Evolutionary conservation across 2,888 invertebrate genomes (phyloP), one percentile per base, ranked within the genome.

Genomic region (Taenaris catops): DNA sequence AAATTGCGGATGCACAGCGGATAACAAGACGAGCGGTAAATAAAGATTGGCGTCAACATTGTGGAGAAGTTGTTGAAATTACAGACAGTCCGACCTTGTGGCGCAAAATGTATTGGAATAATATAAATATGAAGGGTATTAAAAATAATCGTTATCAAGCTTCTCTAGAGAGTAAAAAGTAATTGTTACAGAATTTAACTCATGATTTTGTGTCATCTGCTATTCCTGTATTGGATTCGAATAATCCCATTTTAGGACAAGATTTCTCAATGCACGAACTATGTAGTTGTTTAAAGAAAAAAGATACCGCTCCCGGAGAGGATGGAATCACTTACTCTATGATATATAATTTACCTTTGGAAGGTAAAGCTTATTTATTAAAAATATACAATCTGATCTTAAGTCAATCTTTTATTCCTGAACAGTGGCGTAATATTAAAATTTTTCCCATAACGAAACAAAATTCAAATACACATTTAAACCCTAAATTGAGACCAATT

Each of bases 301-400:
- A 35, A 25, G 44, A 45, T 9, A 34, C 38, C 0, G 33, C 35
- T 0, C 41, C 48, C 1, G 44, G 46, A 1, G 6, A 10, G 6
- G 48, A 46, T 28, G 14, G 25, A 8, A 38, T 46, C 2, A 23
- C 48, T 0, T 46, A 41, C 21, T 48, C 43, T 1, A 44, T 46
- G 44, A 34, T 48, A 12, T 21, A 23, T 17, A 4, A 36, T 8
- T 4, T 46, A 6, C 39, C 45, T 8, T 12, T 5, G 1, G 12
- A 2, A 1, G 38, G 25, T 2, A 48, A 42, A 32, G 0, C 10
- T 7, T 14, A 27, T 8, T 16, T 44, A 5, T 8, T 42, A 3
- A 4, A 33, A 4, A 4, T 46, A 4, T 46, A 23, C 12, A 46
- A 46, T 16, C 1, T 1, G 6, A 23, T 36, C 6, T 28, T 14